phyloP scores from a whole-genome alignment of 53 echinoderm and acorn worm genomes.

The Temnopleurus reevesii region DNA sequence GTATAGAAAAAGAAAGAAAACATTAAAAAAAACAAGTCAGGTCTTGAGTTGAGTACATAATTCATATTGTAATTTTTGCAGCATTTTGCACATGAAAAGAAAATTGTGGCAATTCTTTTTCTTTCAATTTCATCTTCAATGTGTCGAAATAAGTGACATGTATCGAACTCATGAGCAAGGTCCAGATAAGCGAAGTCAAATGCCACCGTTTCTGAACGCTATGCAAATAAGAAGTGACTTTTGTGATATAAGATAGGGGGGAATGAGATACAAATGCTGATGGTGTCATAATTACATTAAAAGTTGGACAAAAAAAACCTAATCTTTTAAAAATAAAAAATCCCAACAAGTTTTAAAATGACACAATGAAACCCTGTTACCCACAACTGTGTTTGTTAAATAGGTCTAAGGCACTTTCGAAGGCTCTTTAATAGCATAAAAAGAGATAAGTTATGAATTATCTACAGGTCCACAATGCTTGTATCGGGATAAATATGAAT shows the following conservation, averaged over 20 bases:
- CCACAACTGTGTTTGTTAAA: conserved; percentile 11
- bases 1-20: not conserved
- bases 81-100: conserved; percentile 50
- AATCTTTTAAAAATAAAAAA: not conserved
- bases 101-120: conserved; percentile 14
- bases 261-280: conserved; percentile 44
- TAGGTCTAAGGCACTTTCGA: conserved; percentile 15
- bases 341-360: not conserved
- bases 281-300: not conserved
- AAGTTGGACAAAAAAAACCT: not conserved
- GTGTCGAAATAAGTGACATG: not conserved
- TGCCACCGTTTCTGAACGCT: not conserved
- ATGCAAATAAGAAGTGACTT: not conserved
- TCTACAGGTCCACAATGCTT: not conserved
- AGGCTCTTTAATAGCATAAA: not conserved
- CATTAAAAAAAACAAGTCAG: not conserved
- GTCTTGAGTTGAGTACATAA: not conserved
- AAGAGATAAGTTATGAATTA: conserved; percentile 40
- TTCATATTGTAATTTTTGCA: conserved; percentile 18
- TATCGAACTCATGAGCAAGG: not conserved
- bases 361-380: conserved; percentile 31
- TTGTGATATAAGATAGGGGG: not conserved
- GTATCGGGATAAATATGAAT: conserved; percentile 17
- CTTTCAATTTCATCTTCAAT: not conserved
- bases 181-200: not conserved